Evolutionary conservation across 2,113 vertebrate species (phyloP), one percentile per base, ranked within the genome.

Genomic region (Myocastor coypus): DNA sequence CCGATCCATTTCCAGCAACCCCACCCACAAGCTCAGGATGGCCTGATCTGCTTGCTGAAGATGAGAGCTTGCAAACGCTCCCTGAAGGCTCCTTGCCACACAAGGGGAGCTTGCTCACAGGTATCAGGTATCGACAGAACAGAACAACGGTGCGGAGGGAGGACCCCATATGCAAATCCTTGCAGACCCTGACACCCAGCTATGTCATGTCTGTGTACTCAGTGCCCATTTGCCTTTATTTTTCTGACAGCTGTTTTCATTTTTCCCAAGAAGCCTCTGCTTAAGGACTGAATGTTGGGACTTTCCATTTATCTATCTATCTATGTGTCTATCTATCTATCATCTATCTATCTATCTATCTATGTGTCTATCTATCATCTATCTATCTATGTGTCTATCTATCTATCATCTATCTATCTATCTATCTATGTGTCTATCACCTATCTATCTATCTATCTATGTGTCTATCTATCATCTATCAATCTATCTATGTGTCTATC

Each of bases 1-100:
- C 95, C 94, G 75, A 90, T 98, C 96, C 87, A 96, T 98, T 98
- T 97, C 95, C 97, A 98, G 97, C 85, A 97, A 94, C 94, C 96
- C 92, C 42, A 94, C 84, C 94, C 97, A 96, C 93, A 97, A 95
- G 94, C 96, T 94, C 92, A 97, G 97, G 92, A 75, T 42, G 78
- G 90, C 86, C 86, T 1, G 88, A 68, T 40, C 89, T 14, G 95
- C 57, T 96, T 92, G 63, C 52, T 91, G 71, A 42, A 94, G 57
- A 93, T 46, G 90, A 69, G 75, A 80, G 93, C 34, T 55, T 0
- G 11, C 42, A 85, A 88, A 46, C 0, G 0, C 84, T 66, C 63
- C 77, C 59, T 32, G 89, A 87, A 83, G 84, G 9, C 4, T 57
- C 75, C 9, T 64, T 83, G 81, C 28, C 14, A 6, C 32, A 4